Evolutionary conservation across 2,113 vertebrate species (phyloP).

Genomic region (Hirundichthys speculiger): DNA sequence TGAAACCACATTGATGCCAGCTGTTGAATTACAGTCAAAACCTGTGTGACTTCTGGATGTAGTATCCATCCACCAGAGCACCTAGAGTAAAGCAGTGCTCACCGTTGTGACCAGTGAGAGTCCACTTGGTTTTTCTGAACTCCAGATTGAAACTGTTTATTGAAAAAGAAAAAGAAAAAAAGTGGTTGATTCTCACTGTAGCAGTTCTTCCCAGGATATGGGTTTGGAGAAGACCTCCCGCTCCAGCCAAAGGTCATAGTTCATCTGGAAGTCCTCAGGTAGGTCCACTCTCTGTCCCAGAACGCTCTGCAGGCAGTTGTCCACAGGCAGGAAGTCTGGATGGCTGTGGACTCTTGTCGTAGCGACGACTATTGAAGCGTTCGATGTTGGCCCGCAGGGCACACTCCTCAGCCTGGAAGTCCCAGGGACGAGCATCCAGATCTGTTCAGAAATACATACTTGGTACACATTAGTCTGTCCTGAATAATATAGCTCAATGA

Average conservation of each 20-base stretch:
- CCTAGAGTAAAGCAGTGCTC: conserved; percentile 16
- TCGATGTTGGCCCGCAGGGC: conserved; percentile 96
- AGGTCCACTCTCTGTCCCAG: conserved; percentile 93
- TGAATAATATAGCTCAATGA: neutral
- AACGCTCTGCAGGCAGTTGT: conserved; percentile 98
- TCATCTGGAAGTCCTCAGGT: conserved; percentile 97
- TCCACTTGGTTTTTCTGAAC: conserved; percentile 15
- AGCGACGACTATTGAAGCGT: conserved; percentile 94
- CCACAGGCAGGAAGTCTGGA: conserved; percentile 94
- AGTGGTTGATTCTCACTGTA: conserved; percentile 82
- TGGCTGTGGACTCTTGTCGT: conserved; percentile 91
- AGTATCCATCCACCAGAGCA: conserved; percentile 14
- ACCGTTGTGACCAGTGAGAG: conserved; percentile 13
- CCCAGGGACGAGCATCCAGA: conserved; percentile 96
- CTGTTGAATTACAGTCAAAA: neutral
- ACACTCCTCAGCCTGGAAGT: conserved; percentile 98
- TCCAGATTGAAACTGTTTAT: conserved; percentile 19
- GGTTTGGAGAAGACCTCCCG: conserved; percentile 98
- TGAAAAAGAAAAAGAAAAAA: neutral
- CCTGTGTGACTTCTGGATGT: no score
- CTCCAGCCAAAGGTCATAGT: conserved; percentile 98
- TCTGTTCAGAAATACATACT: conserved; percentile 75
- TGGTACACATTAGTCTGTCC: neutral
- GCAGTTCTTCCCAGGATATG: conserved; percentile 97
- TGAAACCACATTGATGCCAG: conserved; percentile 11